Percentiles rank a stretch among this genome's conserved stretches.
These are phyloP conservation scores for Cerastis leucographa DNA, from an alignment of 2,888 invertebrate species.

Conservation along the genomic window DNA sequence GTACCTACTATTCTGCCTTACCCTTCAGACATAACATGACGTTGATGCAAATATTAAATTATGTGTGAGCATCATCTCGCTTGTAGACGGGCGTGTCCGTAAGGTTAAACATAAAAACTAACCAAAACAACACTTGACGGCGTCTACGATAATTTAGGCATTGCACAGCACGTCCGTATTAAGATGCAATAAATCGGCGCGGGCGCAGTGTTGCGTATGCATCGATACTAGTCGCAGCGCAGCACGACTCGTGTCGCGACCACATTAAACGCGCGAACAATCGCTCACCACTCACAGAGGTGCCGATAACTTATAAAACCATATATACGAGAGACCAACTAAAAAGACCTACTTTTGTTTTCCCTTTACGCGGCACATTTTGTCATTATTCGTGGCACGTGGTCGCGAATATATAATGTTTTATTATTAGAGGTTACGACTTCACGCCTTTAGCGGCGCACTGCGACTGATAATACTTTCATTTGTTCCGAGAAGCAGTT, in stretches of 20 bases:
- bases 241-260: conserved; percentile 63
- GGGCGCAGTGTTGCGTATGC: conserved; percentile 57
- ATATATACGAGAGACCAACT: conserved; percentile 75
- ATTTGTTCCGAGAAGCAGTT: conserved; percentile 87
- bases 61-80: neutral
- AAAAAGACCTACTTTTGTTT: conserved; percentile 86
- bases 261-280: conserved; percentile 75
- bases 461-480: conserved; percentile 87
- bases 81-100: neutral
- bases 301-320: conserved; percentile 84
- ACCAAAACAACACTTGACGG: conserved; percentile 16
- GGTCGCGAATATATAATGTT: conserved; percentile 90
- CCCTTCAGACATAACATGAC: neutral
- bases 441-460: conserved; percentile 87
- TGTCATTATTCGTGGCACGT: conserved; percentile 89
- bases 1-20: neutral
- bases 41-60: neutral
- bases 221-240: conserved; percentile 64
- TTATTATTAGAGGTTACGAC: conserved; percentile 88
- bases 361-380: conserved; percentile 81
- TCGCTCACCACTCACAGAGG: conserved; percentile 74
- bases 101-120: conserved; percentile 18
- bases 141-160: conserved; percentile 60
- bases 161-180: conserved; percentile 59
- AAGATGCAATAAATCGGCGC: conserved; percentile 63